Percentiles rank a stretch among this genome's conserved stretches.
These are phyloP conservation scores for Riparia riparia DNA, from an alignment of 2,113 vertebrate species.

Conservation along the genomic window DNA sequence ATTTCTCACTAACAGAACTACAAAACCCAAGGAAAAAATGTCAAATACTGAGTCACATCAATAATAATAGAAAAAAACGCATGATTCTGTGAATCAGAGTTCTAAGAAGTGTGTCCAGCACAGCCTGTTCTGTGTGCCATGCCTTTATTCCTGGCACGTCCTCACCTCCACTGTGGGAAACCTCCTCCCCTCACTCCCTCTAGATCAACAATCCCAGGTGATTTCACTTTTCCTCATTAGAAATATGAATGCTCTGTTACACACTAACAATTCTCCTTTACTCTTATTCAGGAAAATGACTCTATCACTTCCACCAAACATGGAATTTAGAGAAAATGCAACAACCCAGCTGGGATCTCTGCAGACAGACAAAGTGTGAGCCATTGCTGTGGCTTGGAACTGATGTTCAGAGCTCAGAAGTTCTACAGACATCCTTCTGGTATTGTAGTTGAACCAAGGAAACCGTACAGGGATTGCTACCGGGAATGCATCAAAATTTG, in stretches of 20 bases:
- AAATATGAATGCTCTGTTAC: not conserved
- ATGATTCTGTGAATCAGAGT: not conserved
- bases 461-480: not conserved
- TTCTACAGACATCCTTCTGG: not conserved
- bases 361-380: not conserved
- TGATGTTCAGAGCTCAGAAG: rapidly evolving
- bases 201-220: not conserved
- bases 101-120: not conserved
- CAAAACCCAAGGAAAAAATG: not conserved
- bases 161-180: not conserved
- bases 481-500: not conserved
- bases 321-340: not conserved
- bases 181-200: not conserved
- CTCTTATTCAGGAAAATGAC: not conserved
- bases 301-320: not conserved
- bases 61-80: not conserved
- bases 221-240: not conserved
- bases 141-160: rapidly evolving
- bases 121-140: not conserved
- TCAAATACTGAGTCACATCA: not conserved
- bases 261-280: not conserved
- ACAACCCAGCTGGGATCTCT: not conserved
- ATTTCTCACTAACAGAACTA: not conserved
- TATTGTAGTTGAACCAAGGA: not conserved
- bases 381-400: not conserved